Conservation (phyloP, 2,888 invertebrate genomes). For the Rhagonycha fulva region DNA sequence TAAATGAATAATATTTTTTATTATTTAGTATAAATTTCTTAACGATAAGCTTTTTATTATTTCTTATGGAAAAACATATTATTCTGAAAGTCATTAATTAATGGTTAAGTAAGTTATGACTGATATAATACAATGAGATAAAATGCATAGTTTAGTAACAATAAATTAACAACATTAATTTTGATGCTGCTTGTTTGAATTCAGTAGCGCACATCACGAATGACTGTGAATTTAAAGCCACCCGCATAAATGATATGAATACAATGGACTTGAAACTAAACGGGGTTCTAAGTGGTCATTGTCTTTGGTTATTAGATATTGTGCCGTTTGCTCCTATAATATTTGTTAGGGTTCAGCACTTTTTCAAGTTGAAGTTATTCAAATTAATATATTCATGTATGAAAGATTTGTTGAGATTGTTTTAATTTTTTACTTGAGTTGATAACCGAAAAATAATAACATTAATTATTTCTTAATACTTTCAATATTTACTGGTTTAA, state of each 20-base stretch:
- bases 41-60: too few relatives aligned
- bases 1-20: too few relatives aligned
- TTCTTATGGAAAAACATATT: not conserved
- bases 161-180: not conserved
- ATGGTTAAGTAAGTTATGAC: not conserved
- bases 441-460: too few relatives aligned
- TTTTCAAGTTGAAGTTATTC: not conserved
- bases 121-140: not conserved
- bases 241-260: constrained; percentile 12
- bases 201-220: constrained; percentile 8
- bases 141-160: not conserved
- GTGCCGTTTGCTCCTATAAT: not conserved
- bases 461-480: not conserved
- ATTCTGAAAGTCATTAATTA: not conserved
- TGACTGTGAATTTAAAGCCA: constrained; percentile 10
- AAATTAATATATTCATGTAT: not conserved
- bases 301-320: constrained; percentile 13
- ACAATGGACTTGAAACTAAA: constrained; percentile 16
- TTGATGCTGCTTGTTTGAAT: not conserved
- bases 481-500: not conserved
- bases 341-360: not conserved
- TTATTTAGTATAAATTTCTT: too few relatives aligned
- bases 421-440: not conserved
- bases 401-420: not conserved
- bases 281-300: constrained; percentile 21